Percentiles rank a stretch among this genome's conserved stretches.
Conservation (phyloP, 2,888 invertebrate genomes). For the Tridacna gigas region DNA sequence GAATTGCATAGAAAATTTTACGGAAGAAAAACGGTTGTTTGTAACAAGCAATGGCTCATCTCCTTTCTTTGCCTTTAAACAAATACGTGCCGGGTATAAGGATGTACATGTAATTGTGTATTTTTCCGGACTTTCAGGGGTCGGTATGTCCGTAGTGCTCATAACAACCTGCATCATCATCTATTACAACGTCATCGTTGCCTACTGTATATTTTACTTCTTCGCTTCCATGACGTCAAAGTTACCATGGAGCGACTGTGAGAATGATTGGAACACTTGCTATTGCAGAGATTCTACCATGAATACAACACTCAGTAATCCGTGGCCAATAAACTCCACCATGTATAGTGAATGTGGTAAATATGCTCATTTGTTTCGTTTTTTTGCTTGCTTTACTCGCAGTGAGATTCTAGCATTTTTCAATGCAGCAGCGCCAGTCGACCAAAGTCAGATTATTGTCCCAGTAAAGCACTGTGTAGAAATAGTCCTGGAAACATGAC, state of each 20-base stretch:
- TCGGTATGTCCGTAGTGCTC: slow-evolving; percentile 77
- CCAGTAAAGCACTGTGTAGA: too few relatives aligned
- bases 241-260: slow-evolving; percentile 79
- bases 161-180: slow-evolving; percentile 75
- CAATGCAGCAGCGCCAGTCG: too few relatives aligned
- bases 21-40: too few relatives aligned
- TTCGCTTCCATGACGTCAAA: slow-evolving; percentile 79
- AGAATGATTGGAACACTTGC: slow-evolving; percentile 81
- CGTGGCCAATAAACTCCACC: slow-evolving; percentile 66
- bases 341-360: slow-evolving; percentile 72
- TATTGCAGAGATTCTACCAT: slow-evolving; percentile 68
- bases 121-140: slow-evolving; percentile 65
- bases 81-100: too few relatives aligned
- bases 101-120: not conserved
- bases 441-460: too few relatives aligned
- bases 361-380: slow-evolving; percentile 18
- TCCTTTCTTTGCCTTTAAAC: too few relatives aligned
- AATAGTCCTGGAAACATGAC: too few relatives aligned
- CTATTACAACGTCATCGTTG: slow-evolving; percentile 81
- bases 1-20: too few relatives aligned
- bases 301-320: slow-evolving; percentile 61
- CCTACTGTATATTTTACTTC: slow-evolving; percentile 79
- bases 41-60: too few relatives aligned
- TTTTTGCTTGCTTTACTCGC: too few relatives aligned
- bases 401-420: too few relatives aligned